A percentile compares a stretch with the other conserved stretches of the same genome.
Conservation (phyloP, 2,888 invertebrate genomes). For the Lycophotia porphyrea region DNA sequence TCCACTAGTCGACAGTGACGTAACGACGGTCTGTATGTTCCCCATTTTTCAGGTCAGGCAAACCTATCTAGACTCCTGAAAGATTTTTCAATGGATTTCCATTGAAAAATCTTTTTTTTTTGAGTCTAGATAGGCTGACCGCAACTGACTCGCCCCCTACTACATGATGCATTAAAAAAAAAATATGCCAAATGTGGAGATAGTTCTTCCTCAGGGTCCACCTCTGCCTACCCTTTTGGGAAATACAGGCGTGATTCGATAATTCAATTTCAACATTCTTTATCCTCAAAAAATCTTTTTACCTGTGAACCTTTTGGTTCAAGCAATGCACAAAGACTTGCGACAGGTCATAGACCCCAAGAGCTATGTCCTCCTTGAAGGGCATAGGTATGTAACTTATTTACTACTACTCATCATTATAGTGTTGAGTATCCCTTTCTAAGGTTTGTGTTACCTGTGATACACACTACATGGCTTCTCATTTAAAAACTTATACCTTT, state of each 20-base stretch:
- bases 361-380: conserved; percentile 18
- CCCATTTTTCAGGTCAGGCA: background rate
- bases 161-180: background rate
- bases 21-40: background rate
- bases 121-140: background rate
- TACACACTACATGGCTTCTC: background rate
- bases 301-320: conserved; percentile 18
- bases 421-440: background rate
- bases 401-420: background rate
- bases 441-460: background rate
- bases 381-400: background rate
- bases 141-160: background rate
- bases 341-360: conserved; percentile 33
- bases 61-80: too few species aligned
- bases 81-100: too few species aligned
- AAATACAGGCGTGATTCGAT: background rate
- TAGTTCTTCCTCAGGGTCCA: background rate
- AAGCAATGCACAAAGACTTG: background rate
- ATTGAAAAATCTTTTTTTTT: background rate
- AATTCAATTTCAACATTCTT: background rate
- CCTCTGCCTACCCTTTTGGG: background rate
- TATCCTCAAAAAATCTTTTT: conserved; percentile 13
- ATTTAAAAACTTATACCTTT: background rate
- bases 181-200: background rate
- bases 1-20: background rate